Base-by-base conservation (phyloP, 2,797 vertebrate genomes). In the Sternarchorhynchus goeldii region DNA sequence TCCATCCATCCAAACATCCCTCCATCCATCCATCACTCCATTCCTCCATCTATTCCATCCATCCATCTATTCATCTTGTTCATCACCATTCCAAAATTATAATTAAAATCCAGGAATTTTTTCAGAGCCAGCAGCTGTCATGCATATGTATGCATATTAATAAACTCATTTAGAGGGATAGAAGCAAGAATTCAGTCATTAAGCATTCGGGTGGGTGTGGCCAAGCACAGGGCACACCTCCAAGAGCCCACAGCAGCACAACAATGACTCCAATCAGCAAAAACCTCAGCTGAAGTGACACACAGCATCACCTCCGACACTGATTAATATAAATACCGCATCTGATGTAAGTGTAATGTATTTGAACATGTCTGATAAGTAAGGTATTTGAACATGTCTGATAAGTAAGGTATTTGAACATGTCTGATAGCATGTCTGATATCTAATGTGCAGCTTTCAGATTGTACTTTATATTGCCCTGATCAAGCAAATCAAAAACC, bases 101-200 rank as follows among this genome's bases (percentile, higher is more conserved):
- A 59, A 82, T 78, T 78, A 75, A 75, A 75, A 55, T 69, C 65
- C 18, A 50, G 2, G 21, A 50, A 45, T 57, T 70, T 73, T 25
- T 34, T 29, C 29, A 63, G 50, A 67, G 64, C 76, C 63, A 50
- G 45, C 45, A 50, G 45, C 45, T 50, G 45, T 50, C 45, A 60
- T 29, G 56, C 76, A 55, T 64, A 20, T 29, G 65, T 58, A 70
- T 59, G 76, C 64, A 81, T 82, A 75, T 77, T 78, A 78, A 78
- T 78, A 74, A 72, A 60, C 50, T 80, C 75, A 56, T 77, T 81
- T 68, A 72, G 73, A 60, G 16, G 59, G 79, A 69, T 41, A 65
- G 70, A 76, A 66, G 56, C 67, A 57, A 58, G 69, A 77, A 66
- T 76, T 76, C 57, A 67, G 57, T 50, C 20, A 57, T 59, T 18